A percentile compares a stretch with the other conserved stretches of the same genome.
Conservation (phyloP, 1,140 invertebrate species). For the Callitettix versicolor region DNA sequence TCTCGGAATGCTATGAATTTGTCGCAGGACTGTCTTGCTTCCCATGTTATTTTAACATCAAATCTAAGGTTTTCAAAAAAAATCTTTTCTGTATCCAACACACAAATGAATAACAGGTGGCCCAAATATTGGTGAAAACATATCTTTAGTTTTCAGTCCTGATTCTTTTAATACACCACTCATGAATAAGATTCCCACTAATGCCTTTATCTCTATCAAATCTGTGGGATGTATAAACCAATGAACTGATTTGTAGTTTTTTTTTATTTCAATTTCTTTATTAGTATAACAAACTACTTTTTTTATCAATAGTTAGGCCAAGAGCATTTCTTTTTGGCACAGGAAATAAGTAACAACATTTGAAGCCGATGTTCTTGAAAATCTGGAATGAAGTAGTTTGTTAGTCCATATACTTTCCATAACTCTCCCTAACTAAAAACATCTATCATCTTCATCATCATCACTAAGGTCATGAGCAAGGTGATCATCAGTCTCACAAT, state of each 20-base stretch:
- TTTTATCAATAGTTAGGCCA: not conserved
- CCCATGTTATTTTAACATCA: conserved; percentile 27
- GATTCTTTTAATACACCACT: not conserved
- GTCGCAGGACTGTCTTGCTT: conserved; percentile 17
- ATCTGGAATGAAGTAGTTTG: not conserved
- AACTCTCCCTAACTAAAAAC: not conserved
- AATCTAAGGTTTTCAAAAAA: conserved; percentile 20
- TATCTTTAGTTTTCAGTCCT: not conserved
- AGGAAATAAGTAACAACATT: not conserved
- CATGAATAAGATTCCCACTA: not conserved
- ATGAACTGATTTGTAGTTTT: not conserved
- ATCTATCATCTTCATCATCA: not conserved
- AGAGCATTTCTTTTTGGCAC: not conserved
- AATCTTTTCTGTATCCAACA: not conserved
- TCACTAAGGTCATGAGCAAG: not conserved
- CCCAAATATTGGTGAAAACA: not conserved
- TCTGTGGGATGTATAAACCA: not conserved
- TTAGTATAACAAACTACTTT: not conserved
- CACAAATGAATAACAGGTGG: not conserved
- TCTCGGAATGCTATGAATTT: conserved; percentile 23
- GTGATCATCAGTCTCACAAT: not conserved
- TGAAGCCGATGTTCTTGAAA: not conserved
- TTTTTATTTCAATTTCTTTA: not conserved
- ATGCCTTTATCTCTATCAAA: not conserved
- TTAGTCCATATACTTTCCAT: not conserved